Percentiles rank a stretch among this genome's conserved stretches.
Evolutionary conservation across 2,888 invertebrate genomes (phyloP).

Genomic region (Arrhopalites spinosus): DNA sequence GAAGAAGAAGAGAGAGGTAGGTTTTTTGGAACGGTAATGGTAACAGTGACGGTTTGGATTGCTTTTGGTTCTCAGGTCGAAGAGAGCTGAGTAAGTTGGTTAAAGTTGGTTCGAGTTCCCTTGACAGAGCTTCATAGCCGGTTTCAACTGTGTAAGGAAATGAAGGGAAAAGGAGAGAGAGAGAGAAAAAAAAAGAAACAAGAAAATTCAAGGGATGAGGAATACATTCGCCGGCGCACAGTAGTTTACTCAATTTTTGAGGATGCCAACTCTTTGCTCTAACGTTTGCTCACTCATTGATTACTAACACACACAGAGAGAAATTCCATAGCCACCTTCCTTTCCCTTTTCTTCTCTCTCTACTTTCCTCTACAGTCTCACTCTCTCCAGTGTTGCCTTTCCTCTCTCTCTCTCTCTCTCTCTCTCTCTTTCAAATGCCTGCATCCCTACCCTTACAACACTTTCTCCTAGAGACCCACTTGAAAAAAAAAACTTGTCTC

Average conservation of each 20-base stretch:
- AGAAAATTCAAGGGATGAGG: constrained; percentile 44
- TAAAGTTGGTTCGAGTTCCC: constrained; percentile 35
- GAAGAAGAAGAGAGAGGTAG: constrained; percentile 1
- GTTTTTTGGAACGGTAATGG: constrained; percentile 18
- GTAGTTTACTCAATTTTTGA: constrained; percentile 11
- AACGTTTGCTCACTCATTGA: constrained; percentile 31
- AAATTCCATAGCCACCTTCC: neutral
- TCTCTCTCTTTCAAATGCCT: neutral
- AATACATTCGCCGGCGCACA: constrained; percentile 46
- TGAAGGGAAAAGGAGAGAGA: constrained; percentile 43
- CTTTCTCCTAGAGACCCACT: neutral
- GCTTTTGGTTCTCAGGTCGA: constrained; percentile 36
- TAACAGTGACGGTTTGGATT: constrained; percentile 30
- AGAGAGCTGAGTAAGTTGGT: constrained; percentile 37
- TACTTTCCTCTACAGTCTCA: neutral
- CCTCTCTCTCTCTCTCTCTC: neutral
- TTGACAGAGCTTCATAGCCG: constrained; percentile 43
- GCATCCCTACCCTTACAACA: neutral
- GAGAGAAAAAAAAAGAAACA: neutral
- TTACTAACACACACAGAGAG: constrained; percentile 17
- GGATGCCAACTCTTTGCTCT: constrained; percentile 29
- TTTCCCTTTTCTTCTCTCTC: neutral
- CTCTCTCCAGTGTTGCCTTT: neutral
- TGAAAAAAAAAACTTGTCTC: neutral
- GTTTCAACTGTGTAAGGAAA: constrained; percentile 44